Percentiles rank a stretch among this genome's conserved stretches.
Conservation (phyloP, 2,888 invertebrate genomes). For the Lomographa bimaculata region DNA sequence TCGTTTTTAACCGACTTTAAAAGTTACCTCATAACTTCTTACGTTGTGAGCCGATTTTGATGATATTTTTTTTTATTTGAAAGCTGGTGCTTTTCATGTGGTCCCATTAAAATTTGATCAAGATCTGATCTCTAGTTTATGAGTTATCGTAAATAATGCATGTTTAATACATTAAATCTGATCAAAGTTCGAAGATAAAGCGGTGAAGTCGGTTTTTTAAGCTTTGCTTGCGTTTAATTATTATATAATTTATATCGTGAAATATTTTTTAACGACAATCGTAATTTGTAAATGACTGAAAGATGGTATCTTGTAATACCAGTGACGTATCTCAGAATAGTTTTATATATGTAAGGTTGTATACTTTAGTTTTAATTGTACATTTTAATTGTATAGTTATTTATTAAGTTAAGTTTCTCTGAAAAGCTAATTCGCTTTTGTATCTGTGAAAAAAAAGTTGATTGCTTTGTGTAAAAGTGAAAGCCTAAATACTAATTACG, state of each 20-base stretch:
- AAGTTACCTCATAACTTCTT: too few relatives aligned
- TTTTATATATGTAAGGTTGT: slow-evolving; percentile 6
- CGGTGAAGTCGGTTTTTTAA: too few relatives aligned
- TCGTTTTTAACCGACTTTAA: too few relatives aligned
- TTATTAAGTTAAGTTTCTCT: slow-evolving; percentile 58
- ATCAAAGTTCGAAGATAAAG: too few relatives aligned
- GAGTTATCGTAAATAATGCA: too few relatives aligned
- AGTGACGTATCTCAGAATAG: neutral
- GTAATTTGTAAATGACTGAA: slow-evolving; percentile 13
- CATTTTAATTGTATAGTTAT: slow-evolving; percentile 53
- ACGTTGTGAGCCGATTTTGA: too few relatives aligned
- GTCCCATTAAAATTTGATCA: too few relatives aligned
- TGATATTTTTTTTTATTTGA: too few relatives aligned
- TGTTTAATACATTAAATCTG: too few relatives aligned
- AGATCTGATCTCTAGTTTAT: too few relatives aligned
- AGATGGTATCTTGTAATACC: slow-evolving; percentile 1
- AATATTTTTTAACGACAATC: neutral
- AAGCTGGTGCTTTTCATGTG: too few relatives aligned
- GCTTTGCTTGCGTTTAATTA: too few relatives aligned
- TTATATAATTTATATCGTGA: neutral
- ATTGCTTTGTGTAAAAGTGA: slow-evolving; percentile 22
- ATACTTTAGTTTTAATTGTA: slow-evolving; percentile 33
- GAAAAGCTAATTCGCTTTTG: slow-evolving; percentile 28
- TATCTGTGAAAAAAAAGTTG: slow-evolving; percentile 24
- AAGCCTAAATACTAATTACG: slow-evolving; percentile 10